Conservation (phyloP, 1,140 invertebrate species). For the Pseudomyrmex dendroicus region DNA sequence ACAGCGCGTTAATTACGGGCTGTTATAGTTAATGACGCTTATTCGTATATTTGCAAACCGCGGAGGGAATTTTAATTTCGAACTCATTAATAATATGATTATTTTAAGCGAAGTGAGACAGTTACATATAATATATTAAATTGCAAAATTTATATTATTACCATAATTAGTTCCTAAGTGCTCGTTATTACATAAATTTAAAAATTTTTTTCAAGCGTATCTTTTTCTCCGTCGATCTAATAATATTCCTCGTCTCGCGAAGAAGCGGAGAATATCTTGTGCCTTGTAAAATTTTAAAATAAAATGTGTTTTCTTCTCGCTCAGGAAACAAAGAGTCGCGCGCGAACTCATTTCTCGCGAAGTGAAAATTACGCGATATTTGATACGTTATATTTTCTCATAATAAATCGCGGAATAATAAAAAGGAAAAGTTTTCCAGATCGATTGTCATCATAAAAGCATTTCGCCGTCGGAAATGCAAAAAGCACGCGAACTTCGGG, state of each 20-base stretch:
- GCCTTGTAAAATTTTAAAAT: not conserved
- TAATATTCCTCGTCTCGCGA: no score
- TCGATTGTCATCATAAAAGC: constrained; percentile 47
- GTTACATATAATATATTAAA: not conserved
- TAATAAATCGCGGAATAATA: constrained; percentile 33
- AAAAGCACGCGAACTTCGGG: constrained; percentile 46
- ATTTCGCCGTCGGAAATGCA: constrained; percentile 39
- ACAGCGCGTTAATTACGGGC: constrained; percentile 33
- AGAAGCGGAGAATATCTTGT: not conserved
- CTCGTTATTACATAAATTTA: not conserved
- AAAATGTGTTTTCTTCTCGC: not conserved
- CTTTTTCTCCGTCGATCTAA: no score
- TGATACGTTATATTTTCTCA: not conserved
- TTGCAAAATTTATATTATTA: constrained; percentile 15
- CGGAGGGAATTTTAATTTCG: not conserved
- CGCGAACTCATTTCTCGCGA: no score
- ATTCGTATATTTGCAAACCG: not conserved
- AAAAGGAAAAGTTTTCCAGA: not conserved
- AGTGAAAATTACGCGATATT: no score
- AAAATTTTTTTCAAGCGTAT: not conserved
- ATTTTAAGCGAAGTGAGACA: constrained; percentile 18
- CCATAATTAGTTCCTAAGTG: constrained; percentile 1
- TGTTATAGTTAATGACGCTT: constrained; percentile 24
- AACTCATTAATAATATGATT: constrained; percentile 36
- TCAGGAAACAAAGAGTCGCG: not conserved